phyloP scores from a whole-genome alignment of 2,113 vertebrate genomes.

The Tyto alba region DNA sequence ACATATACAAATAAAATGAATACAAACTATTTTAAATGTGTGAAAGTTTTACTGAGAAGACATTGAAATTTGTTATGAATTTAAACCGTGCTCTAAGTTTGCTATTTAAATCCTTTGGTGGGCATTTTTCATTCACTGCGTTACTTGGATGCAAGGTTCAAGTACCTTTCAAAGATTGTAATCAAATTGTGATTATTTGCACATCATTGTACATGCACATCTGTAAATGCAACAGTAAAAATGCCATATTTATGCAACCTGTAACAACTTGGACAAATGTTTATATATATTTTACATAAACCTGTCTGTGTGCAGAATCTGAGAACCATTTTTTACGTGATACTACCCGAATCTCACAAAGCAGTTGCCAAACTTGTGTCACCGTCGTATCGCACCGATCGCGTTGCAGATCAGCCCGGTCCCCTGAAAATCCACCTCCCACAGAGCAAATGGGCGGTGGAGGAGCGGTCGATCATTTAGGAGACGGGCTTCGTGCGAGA shows the following conservation, averaged over 20 bases:
- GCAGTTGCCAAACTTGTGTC: neutral
- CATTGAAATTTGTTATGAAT: constrained; percentile 34
- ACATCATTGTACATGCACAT: constrained; percentile 74
- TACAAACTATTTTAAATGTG: constrained; percentile 84
- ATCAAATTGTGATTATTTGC: constrained; percentile 73
- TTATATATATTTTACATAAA: constrained; percentile 81
- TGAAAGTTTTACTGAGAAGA: constrained; percentile 76
- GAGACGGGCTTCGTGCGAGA: neutral
- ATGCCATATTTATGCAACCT: constrained; percentile 76
- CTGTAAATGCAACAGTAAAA: constrained; percentile 76
- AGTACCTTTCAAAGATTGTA: constrained; percentile 68
- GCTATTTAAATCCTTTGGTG: constrained; percentile 66
- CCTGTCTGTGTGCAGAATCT: constrained; percentile 72
- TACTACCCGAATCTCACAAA: neutral
- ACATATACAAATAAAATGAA: constrained; percentile 88
- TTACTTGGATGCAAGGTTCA: constrained; percentile 64
- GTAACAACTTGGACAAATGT: constrained; percentile 75
- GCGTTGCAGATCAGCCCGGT: neutral
- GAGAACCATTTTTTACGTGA: constrained; percentile 37
- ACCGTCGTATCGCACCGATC: neutral
- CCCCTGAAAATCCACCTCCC: neutral
- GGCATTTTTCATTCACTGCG: constrained; percentile 65
- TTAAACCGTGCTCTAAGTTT: constrained; percentile 68
- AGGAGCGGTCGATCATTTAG: neutral
- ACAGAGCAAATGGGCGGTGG: neutral